phyloP scores from a whole-genome alignment of 2,888 invertebrate genomes.

The Andrena trimmerana region DNA sequence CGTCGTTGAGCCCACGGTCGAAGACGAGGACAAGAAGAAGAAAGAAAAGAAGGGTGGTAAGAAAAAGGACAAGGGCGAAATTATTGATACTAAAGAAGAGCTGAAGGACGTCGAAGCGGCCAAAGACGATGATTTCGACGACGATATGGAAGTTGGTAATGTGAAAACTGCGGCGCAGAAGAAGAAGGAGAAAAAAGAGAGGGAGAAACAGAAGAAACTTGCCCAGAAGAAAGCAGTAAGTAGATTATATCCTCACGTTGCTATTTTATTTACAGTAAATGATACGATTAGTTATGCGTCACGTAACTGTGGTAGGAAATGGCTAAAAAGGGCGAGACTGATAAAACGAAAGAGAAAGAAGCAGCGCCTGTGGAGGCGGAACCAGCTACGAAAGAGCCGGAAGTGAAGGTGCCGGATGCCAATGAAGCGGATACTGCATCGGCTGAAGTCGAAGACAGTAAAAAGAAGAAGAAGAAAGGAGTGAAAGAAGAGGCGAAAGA shows the following conservation, averaged over 20 bases:
- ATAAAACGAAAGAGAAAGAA: slow-evolving; percentile 78
- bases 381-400: slow-evolving; percentile 61
- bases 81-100: slow-evolving; percentile 81
- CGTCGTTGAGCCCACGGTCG: slow-evolving; percentile 46
- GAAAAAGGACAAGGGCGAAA: slow-evolving; percentile 81
- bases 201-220: slow-evolving; percentile 91
- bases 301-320: slow-evolving; percentile 74
- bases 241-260: slow-evolving; percentile 21
- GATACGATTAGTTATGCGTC: not conserved
- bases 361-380: slow-evolving; percentile 53
- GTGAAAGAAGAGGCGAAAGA: slow-evolving; percentile 86
- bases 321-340: slow-evolving; percentile 45
- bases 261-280: not conserved
- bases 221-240: slow-evolving; percentile 88
- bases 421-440: slow-evolving; percentile 78
- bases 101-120: slow-evolving; percentile 37
- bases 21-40: slow-evolving; percentile 66
- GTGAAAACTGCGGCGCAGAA: slow-evolving; percentile 94
- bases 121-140: slow-evolving; percentile 75
- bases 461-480: slow-evolving; percentile 86
- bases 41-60: slow-evolving; percentile 71
- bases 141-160: slow-evolving; percentile 86
- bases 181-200: slow-evolving; percentile 95
- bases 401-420: slow-evolving; percentile 40
- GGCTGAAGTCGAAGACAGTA: slow-evolving; percentile 83